phyloP scores from a whole-genome alignment of 2,113 vertebrate genomes.

The Crocuta crocuta region DNA sequence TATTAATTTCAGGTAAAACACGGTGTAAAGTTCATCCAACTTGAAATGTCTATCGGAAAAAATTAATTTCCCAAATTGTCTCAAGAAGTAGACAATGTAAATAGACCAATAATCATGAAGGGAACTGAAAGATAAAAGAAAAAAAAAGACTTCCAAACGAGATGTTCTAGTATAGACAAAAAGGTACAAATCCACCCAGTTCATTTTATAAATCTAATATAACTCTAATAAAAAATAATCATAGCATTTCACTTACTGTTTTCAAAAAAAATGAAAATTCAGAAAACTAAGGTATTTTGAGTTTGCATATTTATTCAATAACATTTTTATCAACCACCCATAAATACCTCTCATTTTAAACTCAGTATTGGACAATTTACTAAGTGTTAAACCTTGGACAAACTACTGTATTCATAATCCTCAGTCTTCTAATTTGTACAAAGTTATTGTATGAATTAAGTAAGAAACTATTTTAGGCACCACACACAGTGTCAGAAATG shows the following conservation, averaged over 20 bases:
- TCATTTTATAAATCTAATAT: not conserved
- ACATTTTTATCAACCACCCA: not conserved
- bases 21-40: not conserved
- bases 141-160: not conserved
- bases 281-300: not conserved
- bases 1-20: conserved; percentile 5
- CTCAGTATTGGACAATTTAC: not conserved
- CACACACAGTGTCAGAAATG: not conserved
- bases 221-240: not conserved
- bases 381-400: not conserved
- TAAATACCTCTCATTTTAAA: conserved; percentile 22
- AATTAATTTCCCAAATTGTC: not conserved
- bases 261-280: not conserved
- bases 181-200: not conserved
- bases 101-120: conserved; percentile 1
- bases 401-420: not conserved
- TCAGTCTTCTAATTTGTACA: not conserved
- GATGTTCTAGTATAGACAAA: not conserved
- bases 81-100: not conserved
- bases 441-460: not conserved
- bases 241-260: not conserved
- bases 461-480: not conserved
- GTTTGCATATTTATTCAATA: not conserved
- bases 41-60: conserved; percentile 4
- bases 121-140: not conserved